Evolutionary conservation across 2,888 invertebrate genomes (phyloP), one percentile per base, ranked within the genome.

Genomic region (Hymenopus coronatus): DNA sequence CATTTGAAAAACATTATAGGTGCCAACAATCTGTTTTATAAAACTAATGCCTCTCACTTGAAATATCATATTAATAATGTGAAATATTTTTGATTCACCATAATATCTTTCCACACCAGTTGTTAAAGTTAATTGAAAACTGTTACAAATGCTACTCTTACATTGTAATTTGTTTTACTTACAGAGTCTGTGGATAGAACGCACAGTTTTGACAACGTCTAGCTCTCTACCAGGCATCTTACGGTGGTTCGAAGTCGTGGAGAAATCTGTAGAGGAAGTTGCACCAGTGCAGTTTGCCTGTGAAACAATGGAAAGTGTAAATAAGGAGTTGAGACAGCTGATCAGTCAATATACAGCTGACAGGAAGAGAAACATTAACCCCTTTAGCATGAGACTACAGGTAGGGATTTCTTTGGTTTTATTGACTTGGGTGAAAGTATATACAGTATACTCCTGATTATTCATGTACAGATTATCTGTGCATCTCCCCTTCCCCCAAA

Each of bases 301-400:
- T 92, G 99, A 99, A 93, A 98, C 98, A 0, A 97, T 99, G 96
- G 97, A 97, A 92, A 96, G 96, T 54, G 98, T 98, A 0, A 98
- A 98, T 92, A 96, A 96, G 88, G 98, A 98, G 92, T 94, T 99
- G 6, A 95, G 97, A 90, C 96, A 96, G 91, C 94, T 98, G 0
- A 96, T 98, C 88, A 95, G 96, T 0, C 96, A 97, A 90, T 98
- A 98, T 93, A 96, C 96, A 0, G 95, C 96, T 2, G 97, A 98
- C 91, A 97, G 97, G 0, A 96, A 96, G 88, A 94, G 96, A 33
- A 98, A 98, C 93, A 96, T 98, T 90, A 98, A 98, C 93, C 98
- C 98, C 0, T 97, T 98, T 92, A 98, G 98, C 4, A 98, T 98
- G 98, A 94, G 98, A 30, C 93, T 99, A 25, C 97, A 96, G 92